A percentile compares a stretch with the other conserved stretches of the same genome.
Conservation (phyloP, 2,113 vertebrate genomes). For the Oceanites oceanicus region DNA sequence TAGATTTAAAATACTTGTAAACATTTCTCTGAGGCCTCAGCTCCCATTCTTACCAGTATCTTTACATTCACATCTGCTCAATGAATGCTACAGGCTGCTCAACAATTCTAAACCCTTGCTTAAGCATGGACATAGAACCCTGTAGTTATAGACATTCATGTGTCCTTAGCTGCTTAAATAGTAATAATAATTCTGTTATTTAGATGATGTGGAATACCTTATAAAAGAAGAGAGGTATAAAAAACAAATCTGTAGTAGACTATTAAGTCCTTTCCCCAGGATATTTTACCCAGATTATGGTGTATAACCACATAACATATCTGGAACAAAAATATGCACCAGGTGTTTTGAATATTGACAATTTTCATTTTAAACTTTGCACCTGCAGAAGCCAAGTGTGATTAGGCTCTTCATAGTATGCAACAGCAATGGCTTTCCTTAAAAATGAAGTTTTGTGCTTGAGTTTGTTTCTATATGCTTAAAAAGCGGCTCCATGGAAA, state of each 20-base stretch:
- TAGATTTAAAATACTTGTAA: neutral
- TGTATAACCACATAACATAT: neutral
- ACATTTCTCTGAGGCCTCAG: neutral
- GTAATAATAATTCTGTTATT: neutral
- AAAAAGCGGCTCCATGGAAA: constrained; percentile 55
- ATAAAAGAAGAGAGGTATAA: neutral
- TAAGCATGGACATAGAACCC: neutral
- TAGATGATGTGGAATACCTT: neutral
- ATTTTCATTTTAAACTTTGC: constrained; percentile 15
- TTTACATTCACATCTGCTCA: neutral
- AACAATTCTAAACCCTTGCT: neutral
- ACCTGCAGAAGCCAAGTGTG: neutral
- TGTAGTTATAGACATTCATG: neutral
- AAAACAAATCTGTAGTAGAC: neutral
- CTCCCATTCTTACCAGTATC: neutral
- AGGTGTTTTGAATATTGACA: neutral
- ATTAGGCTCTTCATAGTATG: neutral
- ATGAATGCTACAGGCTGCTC: neutral
- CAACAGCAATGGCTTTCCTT: neutral
- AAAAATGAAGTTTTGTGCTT: neutral
- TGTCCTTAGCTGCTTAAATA: neutral
- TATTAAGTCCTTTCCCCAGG: neutral
- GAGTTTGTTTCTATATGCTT: constrained; percentile 41
- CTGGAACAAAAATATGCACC: neutral
- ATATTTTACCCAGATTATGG: neutral